phyloP scores from a whole-genome alignment of 2,888 invertebrate genomes.

The Ophioninae sp. region DNA sequence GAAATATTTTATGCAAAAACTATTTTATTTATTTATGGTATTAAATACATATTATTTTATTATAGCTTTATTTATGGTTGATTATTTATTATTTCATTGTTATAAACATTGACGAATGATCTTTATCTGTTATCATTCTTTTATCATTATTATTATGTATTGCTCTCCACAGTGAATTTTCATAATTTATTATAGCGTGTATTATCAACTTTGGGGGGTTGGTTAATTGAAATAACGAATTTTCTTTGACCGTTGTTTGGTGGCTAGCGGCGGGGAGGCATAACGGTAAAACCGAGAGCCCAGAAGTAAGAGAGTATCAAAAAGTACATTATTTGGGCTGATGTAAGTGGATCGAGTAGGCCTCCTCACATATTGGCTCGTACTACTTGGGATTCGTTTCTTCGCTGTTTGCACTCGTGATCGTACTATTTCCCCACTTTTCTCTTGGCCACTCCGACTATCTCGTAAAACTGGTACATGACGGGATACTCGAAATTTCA shows the following conservation, averaged over 20 bases:
- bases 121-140: too few species aligned
- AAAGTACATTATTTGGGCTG: constrained; percentile 4
- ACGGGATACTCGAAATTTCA: constrained; percentile 35
- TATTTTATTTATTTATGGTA: too few species aligned
- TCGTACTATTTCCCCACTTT: constrained; percentile 20
- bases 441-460: constrained; percentile 15
- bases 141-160: too few species aligned
- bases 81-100: too few species aligned
- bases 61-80: too few species aligned
- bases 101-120: too few species aligned
- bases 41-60: too few species aligned
- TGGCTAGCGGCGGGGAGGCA: background rate
- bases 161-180: background rate
- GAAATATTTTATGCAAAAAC: too few species aligned
- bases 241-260: background rate
- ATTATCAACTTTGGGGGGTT: too few species aligned
- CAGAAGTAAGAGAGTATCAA: constrained; percentile 10
- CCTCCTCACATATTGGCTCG: constrained; percentile 53
- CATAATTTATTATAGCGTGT: too few species aligned
- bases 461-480: constrained; percentile 38
- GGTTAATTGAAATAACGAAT: background rate
- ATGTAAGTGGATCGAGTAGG: constrained; percentile 48
- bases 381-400: constrained; percentile 56
- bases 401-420: constrained; percentile 41
- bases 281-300: background rate